Evolutionary conservation across 2,888 invertebrate genomes (phyloP).

Genomic region (Pinctada fucata): DNA sequence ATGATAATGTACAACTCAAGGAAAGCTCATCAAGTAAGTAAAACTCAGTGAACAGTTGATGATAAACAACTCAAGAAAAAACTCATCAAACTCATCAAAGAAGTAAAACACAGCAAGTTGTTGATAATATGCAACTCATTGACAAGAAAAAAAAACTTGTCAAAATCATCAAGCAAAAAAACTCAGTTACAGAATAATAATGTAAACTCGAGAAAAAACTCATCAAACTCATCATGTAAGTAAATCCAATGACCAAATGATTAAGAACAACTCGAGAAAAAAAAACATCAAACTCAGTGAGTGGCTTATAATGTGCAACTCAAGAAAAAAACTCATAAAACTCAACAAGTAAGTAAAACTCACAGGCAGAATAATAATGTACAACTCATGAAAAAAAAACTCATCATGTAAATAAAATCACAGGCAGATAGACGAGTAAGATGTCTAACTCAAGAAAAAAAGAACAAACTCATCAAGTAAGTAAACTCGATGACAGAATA

Average conservation of each 20-base stretch:
- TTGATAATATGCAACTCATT: no score
- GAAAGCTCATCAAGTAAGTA: constrained; percentile 63
- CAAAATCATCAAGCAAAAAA: constrained; percentile 71
- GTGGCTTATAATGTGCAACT: constrained; percentile 70
- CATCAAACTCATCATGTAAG: constrained; percentile 59
- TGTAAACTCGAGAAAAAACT: constrained; percentile 70
- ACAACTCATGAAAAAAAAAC: constrained; percentile 73
- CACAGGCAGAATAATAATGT: no score
- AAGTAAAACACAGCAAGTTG: no score
- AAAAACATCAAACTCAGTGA: no score
- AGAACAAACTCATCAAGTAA: constrained; percentile 74
- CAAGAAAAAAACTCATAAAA: no score
- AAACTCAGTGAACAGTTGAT: constrained; percentile 41
- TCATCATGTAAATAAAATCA: no score
- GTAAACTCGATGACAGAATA: constrained; percentile 21
- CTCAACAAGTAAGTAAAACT: no score
- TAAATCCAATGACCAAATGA: constrained; percentile 61
- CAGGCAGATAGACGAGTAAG: constrained; percentile 54
- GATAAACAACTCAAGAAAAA: constrained; percentile 70
- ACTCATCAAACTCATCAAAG: constrained; percentile 16
- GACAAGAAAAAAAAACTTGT: constrained; percentile 63
- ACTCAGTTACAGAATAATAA: constrained; percentile 48
- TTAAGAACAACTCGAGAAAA: constrained; percentile 69
- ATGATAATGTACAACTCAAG: constrained; percentile 69
- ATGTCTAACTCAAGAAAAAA: constrained; percentile 70